Conservation (phyloP, 1,140 invertebrate species). For the Trachymyrmex septentrionalis region DNA sequence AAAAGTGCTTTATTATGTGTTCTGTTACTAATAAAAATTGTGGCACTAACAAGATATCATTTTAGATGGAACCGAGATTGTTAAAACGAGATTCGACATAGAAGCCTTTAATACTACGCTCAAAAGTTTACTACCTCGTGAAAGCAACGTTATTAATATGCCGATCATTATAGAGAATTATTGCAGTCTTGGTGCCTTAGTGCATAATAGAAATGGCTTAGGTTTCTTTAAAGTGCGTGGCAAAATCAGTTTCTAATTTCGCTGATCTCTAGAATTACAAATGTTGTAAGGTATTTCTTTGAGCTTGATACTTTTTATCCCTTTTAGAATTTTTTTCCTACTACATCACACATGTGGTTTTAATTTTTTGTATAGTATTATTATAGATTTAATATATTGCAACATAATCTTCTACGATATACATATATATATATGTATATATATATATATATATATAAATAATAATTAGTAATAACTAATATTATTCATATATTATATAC, state of each 20-base stretch:
- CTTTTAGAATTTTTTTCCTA: not conserved
- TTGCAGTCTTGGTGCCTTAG: conserved; percentile 91
- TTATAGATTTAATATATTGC: not conserved
- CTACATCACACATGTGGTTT: not conserved
- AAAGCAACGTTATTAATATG: conserved; percentile 85
- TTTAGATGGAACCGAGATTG: conserved; percentile 78
- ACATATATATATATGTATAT: too few relatives aligned
- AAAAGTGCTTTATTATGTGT: not conserved
- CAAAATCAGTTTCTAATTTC: conserved; percentile 93
- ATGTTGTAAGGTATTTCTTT: not conserved
- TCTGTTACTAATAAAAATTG: not conserved
- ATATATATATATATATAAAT: not conserved
- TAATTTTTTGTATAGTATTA: conserved; percentile 45
- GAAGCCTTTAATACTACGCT: conserved; percentile 87
- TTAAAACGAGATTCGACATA: conserved; percentile 87
- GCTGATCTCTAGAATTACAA: not conserved
- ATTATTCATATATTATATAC: not conserved
- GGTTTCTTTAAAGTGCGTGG: conserved; percentile 95
- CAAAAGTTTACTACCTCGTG: conserved; percentile 73
- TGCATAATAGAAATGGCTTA: conserved; percentile 94
- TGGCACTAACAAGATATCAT: not conserved
- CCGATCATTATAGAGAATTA: conserved; percentile 94
- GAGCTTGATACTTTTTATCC: conserved; percentile 21
- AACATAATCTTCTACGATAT: conserved; percentile 42
- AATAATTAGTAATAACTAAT: not conserved